These are phyloP conservation scores for Leptinotarsa peninsularis DNA, from an alignment of 2,888 invertebrate genomes.

Conservation along the genomic window DNA sequence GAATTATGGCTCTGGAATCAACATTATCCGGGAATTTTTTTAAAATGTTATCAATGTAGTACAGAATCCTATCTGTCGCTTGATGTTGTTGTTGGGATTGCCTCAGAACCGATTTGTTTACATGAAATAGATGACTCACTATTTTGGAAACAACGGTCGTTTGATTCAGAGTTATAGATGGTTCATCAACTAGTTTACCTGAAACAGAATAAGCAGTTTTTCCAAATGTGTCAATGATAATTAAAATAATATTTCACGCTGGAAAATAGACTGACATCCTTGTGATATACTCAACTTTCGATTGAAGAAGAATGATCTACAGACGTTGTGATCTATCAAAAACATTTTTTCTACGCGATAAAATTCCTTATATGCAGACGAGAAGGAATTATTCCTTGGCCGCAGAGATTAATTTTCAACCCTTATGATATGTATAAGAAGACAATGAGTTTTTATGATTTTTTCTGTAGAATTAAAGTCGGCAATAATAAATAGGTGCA, in stretches of 20 bases:
- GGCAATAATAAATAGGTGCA: no score
- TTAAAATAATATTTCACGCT: neutral
- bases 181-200: slow-evolving; percentile 16
- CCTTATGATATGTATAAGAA: no score
- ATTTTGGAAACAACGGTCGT: slow-evolving; percentile 63
- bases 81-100: slow-evolving; percentile 43
- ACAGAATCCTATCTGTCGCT: slow-evolving; percentile 50
- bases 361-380: no score
- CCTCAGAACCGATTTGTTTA: slow-evolving; percentile 42
- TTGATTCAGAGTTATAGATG: slow-evolving; percentile 58
- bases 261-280: no score
- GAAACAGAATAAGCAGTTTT: slow-evolving; percentile 6
- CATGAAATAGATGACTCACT: slow-evolving; percentile 66
- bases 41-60: slow-evolving; percentile 58
- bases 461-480: no score
- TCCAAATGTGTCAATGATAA: neutral
- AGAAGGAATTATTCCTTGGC: no score
- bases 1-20: slow-evolving; percentile 52
- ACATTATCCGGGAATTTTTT: slow-evolving; percentile 13
- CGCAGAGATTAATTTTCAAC: no score
- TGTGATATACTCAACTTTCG: no score
- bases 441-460: no score
- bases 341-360: no score
- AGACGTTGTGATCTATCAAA: no score
- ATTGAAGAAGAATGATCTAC: no score